Conservation (phyloP, 1,140 invertebrate species). For the Lepidurus arcticus region DNA sequence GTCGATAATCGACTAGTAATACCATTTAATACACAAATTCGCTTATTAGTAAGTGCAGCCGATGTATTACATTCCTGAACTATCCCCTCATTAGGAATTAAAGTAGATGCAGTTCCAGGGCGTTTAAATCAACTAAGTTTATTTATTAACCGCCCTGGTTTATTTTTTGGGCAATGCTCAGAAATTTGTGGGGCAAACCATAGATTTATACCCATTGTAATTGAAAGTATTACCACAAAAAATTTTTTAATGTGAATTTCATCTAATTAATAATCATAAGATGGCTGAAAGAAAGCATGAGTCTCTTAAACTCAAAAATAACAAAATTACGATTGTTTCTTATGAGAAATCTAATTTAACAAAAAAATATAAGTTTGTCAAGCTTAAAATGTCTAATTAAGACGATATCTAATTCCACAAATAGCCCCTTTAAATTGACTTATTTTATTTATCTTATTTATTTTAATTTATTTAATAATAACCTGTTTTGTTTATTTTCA, state of each 20-base stretch:
- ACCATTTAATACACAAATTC: slow-evolving; percentile 53
- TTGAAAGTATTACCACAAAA: too few species aligned
- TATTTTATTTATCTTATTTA: slow-evolving; percentile 38
- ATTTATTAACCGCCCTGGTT: too few species aligned
- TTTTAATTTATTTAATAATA: slow-evolving; percentile 28
- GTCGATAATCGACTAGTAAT: slow-evolving; percentile 57
- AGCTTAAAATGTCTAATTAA: slow-evolving; percentile 37
- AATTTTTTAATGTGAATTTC: too few species aligned
- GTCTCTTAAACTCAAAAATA: slow-evolving; percentile 51
- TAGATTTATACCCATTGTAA: too few species aligned
- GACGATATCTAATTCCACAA: slow-evolving; percentile 40
- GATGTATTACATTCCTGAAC: too few species aligned
- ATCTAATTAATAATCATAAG: too few species aligned
- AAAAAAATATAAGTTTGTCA: slow-evolving; percentile 41
- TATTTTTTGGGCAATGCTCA: too few species aligned
- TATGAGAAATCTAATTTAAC: slow-evolving; percentile 50
- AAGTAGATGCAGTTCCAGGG: too few species aligned
- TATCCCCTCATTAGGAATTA: too few species aligned
- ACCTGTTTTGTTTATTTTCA: slow-evolving; percentile 35
- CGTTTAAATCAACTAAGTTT: too few species aligned
- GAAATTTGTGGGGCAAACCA: too few species aligned
- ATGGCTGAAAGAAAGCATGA: slow-evolving; percentile 57
- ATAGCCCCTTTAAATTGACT: slow-evolving; percentile 42
- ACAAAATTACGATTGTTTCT: slow-evolving; percentile 48
- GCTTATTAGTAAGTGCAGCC: too few species aligned